Percentiles rank a stretch among this genome's conserved stretches.
phyloP scores from a whole-genome alignment of 2,113 vertebrate genomes.

The Planiliza haematocheilus region DNA sequence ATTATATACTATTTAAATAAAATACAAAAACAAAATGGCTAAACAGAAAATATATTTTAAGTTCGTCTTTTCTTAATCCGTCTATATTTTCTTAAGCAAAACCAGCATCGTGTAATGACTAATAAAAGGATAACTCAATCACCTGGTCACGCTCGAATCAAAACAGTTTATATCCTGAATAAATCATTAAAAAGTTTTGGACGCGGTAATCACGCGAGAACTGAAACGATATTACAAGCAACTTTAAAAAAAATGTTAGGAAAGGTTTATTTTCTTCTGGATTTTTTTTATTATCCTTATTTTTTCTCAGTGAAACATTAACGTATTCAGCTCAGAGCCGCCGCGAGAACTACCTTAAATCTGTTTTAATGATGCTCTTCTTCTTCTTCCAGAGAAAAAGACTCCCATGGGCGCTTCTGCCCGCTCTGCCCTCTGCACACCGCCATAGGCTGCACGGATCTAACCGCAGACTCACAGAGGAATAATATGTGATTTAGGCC shows the following conservation, averaged over 20 bases:
- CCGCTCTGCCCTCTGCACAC: neutral
- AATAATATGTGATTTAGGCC: neutral
- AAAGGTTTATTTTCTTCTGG: neutral
- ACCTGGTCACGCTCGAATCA: constrained; percentile 10
- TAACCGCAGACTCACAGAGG: constrained; percentile 2
- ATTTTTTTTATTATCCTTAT: neutral
- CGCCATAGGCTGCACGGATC: constrained; percentile 31
- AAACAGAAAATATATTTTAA: too few species aligned
- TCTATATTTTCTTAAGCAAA: neutral
- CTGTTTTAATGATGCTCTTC: constrained; percentile 34
- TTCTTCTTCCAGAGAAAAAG: constrained; percentile 5
- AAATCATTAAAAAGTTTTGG: neutral
- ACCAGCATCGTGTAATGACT: neutral
- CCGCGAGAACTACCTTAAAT: constrained; percentile 31
- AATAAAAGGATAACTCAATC: constrained; percentile 16
- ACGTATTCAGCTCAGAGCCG: neutral
- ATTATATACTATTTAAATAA: neutral
- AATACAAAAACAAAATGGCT: too few species aligned
- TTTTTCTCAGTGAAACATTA: neutral
- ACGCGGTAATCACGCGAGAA: neutral
- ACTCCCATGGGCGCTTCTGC: constrained; percentile 38
- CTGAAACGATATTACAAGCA: neutral
- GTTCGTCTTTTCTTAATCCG: neutral
- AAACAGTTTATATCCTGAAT: constrained; percentile 17
- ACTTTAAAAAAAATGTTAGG: neutral